Percentiles rank a stretch among this genome's conserved stretches.
These are phyloP conservation scores for Cerastis leucographa DNA, from an alignment of 2,888 invertebrate species.

Conservation along the genomic window DNA sequence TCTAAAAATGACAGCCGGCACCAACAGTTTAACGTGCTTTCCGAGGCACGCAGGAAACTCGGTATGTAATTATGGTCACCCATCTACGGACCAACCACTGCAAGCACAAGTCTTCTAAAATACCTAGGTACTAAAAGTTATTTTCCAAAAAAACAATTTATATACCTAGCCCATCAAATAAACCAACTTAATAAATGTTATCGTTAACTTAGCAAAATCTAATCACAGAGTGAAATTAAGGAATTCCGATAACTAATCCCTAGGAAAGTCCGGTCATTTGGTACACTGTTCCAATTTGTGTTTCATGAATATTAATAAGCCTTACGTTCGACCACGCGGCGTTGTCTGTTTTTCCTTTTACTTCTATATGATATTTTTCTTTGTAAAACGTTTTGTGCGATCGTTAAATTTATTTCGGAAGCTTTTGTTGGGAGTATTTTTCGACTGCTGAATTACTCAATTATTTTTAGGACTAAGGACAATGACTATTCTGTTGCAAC, in stretches of 20 bases:
- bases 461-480: neutral
- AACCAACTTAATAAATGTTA: conserved; percentile 60
- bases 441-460: neutral
- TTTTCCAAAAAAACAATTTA: conserved; percentile 2
- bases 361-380: conserved; percentile 54
- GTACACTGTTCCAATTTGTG: conserved; percentile 79
- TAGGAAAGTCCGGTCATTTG: conserved; percentile 77
- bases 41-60: too few species aligned
- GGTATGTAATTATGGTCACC: too few species aligned
- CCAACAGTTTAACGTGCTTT: too few species aligned
- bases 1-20: too few species aligned
- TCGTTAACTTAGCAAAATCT: conserved; percentile 71
- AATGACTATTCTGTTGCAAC: neutral
- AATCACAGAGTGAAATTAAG: conserved; percentile 79
- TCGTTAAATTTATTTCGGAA: conserved; percentile 28
- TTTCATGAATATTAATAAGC: conserved; percentile 83
- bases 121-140: neutral
- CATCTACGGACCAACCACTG: too few species aligned
- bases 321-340: conserved; percentile 47
- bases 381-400: conserved; percentile 41
- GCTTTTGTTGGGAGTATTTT: conserved; percentile 5
- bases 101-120: neutral
- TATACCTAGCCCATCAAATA: conserved; percentile 34
- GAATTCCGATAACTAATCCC: conserved; percentile 82
- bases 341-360: conserved; percentile 50